A percentile compares a stretch with the other conserved stretches of the same genome.
phyloP scores from a whole-genome alignment of 2,797 vertebrate species.

The Gambelia wislizenii region DNA sequence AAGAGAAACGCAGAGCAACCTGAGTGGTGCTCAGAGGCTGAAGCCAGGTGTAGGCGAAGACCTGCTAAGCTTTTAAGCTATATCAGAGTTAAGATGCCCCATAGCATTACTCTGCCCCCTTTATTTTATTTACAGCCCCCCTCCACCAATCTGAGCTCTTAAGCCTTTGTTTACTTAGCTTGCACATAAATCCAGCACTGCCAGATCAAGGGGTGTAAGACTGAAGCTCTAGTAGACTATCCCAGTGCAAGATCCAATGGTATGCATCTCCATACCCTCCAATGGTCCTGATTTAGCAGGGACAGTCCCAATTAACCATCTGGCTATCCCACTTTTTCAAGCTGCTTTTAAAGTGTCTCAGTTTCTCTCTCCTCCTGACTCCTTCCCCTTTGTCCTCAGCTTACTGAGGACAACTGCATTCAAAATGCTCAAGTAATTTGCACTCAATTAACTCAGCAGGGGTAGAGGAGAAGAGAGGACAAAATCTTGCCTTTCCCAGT shows the following conservation, averaged over 20 bases:
- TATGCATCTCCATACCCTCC: background rate
- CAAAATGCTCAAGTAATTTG: too few relatives aligned
- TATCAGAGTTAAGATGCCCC: background rate
- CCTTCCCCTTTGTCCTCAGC: too few relatives aligned
- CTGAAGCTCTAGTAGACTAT: background rate
- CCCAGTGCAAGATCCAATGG: background rate
- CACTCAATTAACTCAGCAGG: too few relatives aligned
- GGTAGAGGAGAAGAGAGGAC: too few relatives aligned
- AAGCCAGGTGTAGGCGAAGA: background rate
- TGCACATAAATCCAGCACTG: background rate
- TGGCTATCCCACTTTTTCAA: too few relatives aligned
- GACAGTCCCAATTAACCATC: too few relatives aligned
- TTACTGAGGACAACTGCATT: too few relatives aligned
- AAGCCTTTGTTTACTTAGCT: background rate
- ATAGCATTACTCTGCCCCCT: background rate
- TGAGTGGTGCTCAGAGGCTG: background rate
- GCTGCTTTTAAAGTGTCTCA: too few relatives aligned
- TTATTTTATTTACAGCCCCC: background rate
- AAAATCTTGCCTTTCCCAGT: too few relatives aligned
- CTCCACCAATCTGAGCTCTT: background rate
- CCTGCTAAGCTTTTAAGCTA: background rate
- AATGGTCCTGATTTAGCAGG: too few relatives aligned
- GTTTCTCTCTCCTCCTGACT: too few relatives aligned
- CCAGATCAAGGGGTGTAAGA: background rate
- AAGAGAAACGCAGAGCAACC: slow-evolving; percentile 15